Percentiles rank a stretch among this genome's conserved stretches.
These are phyloP conservation scores for Bambusicola thoracicus DNA, from an alignment of 2,113 vertebrate species.

Conservation along the genomic window DNA sequence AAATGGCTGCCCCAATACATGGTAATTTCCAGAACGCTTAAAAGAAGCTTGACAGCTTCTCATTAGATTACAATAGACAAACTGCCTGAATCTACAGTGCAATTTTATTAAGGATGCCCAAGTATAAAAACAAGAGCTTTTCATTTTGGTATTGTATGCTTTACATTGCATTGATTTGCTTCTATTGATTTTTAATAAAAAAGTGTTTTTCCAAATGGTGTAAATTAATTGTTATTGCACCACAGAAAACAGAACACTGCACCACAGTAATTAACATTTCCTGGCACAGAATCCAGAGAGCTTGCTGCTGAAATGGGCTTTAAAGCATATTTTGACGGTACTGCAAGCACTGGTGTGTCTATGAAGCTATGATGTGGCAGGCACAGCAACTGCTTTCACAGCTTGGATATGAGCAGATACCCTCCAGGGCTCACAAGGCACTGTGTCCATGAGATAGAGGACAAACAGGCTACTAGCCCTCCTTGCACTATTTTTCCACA, in stretches of 20 bases:
- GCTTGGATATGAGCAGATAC: not conserved
- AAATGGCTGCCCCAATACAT: not conserved
- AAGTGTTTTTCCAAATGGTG: conserved; percentile 47
- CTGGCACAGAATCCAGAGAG: conserved; percentile 39
- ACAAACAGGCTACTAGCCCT: not conserved
- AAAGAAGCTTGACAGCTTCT: conserved; percentile 30
- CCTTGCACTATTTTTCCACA: rapidly evolving
- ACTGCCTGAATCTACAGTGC: conserved; percentile 7
- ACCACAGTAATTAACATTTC: conserved; percentile 64
- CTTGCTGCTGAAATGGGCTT: conserved; percentile 29
- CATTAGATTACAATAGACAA: conserved; percentile 63
- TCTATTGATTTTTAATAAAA: conserved; percentile 72
- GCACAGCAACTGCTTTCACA: not conserved
- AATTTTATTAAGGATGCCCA: conserved; percentile 36
- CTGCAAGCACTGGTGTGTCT: not conserved
- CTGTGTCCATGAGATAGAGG: rapidly evolving
- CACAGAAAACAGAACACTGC: conserved; percentile 53
- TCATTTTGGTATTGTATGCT: conserved; percentile 36
- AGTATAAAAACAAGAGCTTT: conserved; percentile 45
- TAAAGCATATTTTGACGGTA: conserved; percentile 47
- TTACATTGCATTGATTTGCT: conserved; percentile 38
- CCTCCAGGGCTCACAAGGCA: not conserved
- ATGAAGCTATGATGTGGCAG: not conserved
- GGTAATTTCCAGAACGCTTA: conserved; percentile 52
- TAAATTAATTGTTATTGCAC: conserved; percentile 57